These are phyloP conservation scores for Larimichthys crocea DNA, from an alignment of 2,113 vertebrate species.

Conservation along the genomic window DNA sequence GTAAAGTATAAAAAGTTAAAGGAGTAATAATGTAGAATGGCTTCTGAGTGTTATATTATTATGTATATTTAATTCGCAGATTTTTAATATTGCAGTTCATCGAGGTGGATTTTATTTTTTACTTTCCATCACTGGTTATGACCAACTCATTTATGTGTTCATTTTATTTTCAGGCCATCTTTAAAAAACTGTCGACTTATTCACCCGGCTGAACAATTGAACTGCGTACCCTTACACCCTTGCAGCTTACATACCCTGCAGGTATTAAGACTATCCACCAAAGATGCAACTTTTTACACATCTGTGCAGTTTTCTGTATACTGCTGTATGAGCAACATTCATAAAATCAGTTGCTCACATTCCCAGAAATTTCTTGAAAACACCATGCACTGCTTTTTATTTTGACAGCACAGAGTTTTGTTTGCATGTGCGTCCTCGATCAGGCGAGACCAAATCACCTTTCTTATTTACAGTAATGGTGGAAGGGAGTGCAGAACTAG, in stretches of 20 bases:
- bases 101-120: background rate
- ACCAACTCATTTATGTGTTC: too few relatives aligned
- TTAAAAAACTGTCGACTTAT: background rate
- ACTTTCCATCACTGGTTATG: background rate
- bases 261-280: too few relatives aligned
- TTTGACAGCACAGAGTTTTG: background rate
- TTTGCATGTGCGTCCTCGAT: conserved; percentile 50
- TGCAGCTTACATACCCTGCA: too few relatives aligned
- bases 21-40: too few relatives aligned
- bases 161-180: background rate
- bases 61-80: background rate
- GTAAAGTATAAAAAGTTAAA: too few relatives aligned
- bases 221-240: too few relatives aligned
- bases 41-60: too few relatives aligned
- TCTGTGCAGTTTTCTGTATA: too few relatives aligned
- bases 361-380: background rate
- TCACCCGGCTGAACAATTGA: too few relatives aligned
- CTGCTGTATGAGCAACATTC: background rate
- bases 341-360: background rate
- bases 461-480: conserved; percentile 29
- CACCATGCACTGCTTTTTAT: conserved; percentile 8
- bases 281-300: background rate
- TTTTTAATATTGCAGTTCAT: background rate
- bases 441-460: conserved; percentile 36
- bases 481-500: background rate